These are phyloP conservation scores for Anoplius nigerrimus DNA, from an alignment of 2,888 invertebrate species.

Conservation along the genomic window DNA sequence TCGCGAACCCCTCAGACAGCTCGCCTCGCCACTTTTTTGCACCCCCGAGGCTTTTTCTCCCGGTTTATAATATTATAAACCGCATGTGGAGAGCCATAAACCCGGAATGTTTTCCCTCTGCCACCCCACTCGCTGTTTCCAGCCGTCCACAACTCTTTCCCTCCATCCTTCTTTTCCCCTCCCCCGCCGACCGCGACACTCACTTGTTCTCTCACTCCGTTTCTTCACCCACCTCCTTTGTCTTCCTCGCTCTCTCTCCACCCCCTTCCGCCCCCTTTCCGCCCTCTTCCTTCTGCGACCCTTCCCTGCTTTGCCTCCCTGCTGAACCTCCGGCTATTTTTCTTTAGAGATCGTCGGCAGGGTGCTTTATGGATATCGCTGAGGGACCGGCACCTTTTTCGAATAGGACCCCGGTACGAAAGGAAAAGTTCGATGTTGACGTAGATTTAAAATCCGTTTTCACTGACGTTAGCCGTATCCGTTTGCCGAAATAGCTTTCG, in stretches of 20 bases:
- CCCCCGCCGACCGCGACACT: conserved; percentile 23
- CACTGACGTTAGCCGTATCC: background rate
- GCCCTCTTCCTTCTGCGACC: background rate
- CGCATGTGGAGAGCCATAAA: conserved; percentile 33
- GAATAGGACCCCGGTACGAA: background rate
- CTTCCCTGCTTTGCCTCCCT: conserved; percentile 3
- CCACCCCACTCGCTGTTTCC: conserved; percentile 9
- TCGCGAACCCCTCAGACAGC: conserved; percentile 20
- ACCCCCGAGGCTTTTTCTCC: conserved; percentile 4
- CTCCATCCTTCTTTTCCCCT: conserved; percentile 1
- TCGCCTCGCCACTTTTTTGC: conserved; percentile 26
- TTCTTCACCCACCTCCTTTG: background rate
- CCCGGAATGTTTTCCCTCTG: conserved; percentile 35
- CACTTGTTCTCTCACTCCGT: conserved; percentile 15
- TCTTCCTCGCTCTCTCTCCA: background rate
- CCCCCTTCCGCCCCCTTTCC: background rate
- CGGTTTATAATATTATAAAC: conserved; percentile 33
- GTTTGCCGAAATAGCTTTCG: background rate
- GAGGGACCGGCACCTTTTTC: background rate
- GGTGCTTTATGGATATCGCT: background rate
- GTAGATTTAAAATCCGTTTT: background rate
- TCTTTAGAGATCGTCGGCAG: background rate
- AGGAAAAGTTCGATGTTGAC: background rate
- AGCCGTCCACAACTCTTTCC: conserved; percentile 10
- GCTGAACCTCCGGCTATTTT: conserved; percentile 8